A percentile compares a stretch with the other conserved stretches of the same genome.
phyloP scores from a whole-genome alignment of 2,797 vertebrate genomes.

The Buphagus erythrorhynchus region DNA sequence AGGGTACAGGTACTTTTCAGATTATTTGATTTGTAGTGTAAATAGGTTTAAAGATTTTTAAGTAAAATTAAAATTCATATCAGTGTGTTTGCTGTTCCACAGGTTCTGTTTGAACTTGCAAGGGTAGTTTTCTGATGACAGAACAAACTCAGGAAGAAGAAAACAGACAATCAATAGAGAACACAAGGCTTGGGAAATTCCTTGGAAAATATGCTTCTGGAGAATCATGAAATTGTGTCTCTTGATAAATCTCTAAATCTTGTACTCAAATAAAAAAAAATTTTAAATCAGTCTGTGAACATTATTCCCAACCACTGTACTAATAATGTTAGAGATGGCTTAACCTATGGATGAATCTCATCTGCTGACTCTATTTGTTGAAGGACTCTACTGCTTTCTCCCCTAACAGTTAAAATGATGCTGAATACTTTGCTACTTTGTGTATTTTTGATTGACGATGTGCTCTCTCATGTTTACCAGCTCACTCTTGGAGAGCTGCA shows the following conservation, averaged over 20 bases:
- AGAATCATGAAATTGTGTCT: neutral
- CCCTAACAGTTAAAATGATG: neutral
- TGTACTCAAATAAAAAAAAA: neutral
- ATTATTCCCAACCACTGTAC: neutral
- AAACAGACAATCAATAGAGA: neutral
- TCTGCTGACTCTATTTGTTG: neutral
- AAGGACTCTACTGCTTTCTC: neutral
- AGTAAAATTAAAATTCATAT: neutral
- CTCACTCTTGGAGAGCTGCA: neutral
- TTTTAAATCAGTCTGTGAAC: neutral
- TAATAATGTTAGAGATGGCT: neutral
- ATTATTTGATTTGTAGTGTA: neutral
- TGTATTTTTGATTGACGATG: neutral
- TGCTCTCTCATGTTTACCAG: neutral
- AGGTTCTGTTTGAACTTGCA: constrained; percentile 96
- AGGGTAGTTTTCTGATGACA: constrained; percentile 88
- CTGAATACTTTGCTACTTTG: neutral
- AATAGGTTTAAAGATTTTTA: neutral
- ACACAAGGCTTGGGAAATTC: neutral
- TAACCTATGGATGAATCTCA: neutral
- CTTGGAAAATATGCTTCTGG: neutral
- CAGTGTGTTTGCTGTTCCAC: constrained; percentile 14
- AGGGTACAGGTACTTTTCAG: neutral
- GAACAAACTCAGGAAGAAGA: neutral
- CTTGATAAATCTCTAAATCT: neutral